Base-by-base conservation (phyloP, 2,888 invertebrate genomes). In the Schrankia costaestrigalis region DNA sequence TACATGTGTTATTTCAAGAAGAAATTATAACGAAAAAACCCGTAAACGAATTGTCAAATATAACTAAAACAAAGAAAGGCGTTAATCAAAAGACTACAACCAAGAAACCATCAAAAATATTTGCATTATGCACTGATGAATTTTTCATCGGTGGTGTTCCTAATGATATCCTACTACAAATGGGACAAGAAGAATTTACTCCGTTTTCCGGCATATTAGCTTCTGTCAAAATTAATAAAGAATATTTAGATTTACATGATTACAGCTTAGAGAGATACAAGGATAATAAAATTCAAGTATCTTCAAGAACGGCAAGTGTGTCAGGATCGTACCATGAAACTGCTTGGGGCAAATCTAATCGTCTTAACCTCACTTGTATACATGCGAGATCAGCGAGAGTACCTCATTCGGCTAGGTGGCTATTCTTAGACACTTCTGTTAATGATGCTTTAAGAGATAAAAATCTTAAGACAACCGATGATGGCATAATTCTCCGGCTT, bases 291-390 rank as follows among this genome's bases (percentile, higher is more conserved):
- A 35, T 78, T n/a, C 81, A 81, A 36, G 52, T 86, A 5, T 84
- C 85, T 8, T 81, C 84, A 7, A 67, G 73, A 35, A 75, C 83
- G 9, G 83, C 84, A 1, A 86, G 86, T 44, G 47, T 85, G 14
- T 85, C 85, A n/a, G 78, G 78, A 11, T 73, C 71, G 2, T 87
- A 86, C 37, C 69, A 81, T 25, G 86, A 87, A 67, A 76, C 66
- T 10, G 60, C 65, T 27, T 85, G 83, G 85, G 80, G 82, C 2
- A 66, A 58, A 35, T 79, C 82, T 0, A 77, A 78, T 21, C 58
- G 50, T 12, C 49, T 87, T n/a, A 86, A 85, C 53, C 49, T 87
- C 26, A 78, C 81, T 11, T 87, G 86, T 41, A 63, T 87, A 3
- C 79, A 84, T 43, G 67, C 79, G 6, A 66, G 78, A 37, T 61